Evolutionary conservation across 2,113 vertebrate genomes (phyloP).

Genomic region (Xenotilapia flavipinnis): DNA sequence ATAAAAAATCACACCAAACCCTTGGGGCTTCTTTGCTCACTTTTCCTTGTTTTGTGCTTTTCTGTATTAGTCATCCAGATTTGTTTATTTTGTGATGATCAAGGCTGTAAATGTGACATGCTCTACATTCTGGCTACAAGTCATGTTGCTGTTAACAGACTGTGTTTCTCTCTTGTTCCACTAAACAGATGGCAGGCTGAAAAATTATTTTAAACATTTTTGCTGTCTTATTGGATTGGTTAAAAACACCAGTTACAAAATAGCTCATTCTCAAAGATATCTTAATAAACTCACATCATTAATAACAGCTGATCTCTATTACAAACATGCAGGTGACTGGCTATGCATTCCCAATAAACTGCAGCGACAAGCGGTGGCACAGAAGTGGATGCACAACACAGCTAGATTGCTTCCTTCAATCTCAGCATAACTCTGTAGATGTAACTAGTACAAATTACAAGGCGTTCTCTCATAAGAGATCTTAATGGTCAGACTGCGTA

Average conservation of each 20-base stretch:
- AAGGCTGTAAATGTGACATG: not conserved
- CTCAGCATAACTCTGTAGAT: not conserved
- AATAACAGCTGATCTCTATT: not conserved
- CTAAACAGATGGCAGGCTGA: not conserved
- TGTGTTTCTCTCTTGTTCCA: not conserved
- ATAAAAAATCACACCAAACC: not conserved
- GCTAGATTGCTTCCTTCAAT: not conserved
- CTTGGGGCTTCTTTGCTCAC: not conserved
- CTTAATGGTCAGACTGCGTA: slow-evolving; percentile 19
- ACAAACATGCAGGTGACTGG: not conserved
- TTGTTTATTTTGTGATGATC: not conserved
- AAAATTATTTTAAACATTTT: not conserved
- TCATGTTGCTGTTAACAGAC: not conserved
- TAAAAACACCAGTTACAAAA: not conserved
- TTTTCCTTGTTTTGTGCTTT: not conserved
- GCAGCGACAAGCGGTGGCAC: not conserved
- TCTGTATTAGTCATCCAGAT: not conserved
- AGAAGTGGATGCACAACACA: not conserved
- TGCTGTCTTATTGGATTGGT: not conserved
- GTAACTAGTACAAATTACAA: slow-evolving; percentile 33
- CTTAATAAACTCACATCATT: not conserved
- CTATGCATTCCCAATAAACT: not conserved
- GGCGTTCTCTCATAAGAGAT: slow-evolving; percentile 28
- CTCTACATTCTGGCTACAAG: not conserved
- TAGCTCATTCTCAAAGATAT: not conserved